These are phyloP conservation scores for Oegoconia quadripuncta DNA, from an alignment of 2,888 invertebrate genomes.

Conservation along the genomic window DNA sequence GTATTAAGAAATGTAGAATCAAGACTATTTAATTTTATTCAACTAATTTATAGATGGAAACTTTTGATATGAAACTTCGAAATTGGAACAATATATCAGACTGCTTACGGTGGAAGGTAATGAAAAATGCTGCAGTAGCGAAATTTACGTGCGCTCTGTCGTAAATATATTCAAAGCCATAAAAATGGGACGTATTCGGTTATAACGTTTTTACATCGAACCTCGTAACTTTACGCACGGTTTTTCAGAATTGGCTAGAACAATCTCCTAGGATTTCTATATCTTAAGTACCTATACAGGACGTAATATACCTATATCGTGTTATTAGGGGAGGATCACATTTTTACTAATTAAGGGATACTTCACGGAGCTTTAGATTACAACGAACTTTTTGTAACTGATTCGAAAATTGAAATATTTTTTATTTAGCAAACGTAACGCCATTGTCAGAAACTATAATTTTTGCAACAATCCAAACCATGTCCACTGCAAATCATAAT, in stretches of 20 bases:
- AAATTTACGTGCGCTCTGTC: slow-evolving; percentile 63
- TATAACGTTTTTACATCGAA: slow-evolving; percentile 60
- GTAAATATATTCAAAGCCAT: slow-evolving; percentile 66
- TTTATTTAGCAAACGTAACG: no score
- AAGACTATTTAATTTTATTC: not conserved
- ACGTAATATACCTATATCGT: no score
- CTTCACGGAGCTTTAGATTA: no score
- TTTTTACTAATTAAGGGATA: no score
- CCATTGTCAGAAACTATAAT: no score
- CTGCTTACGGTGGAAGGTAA: slow-evolving; percentile 29
- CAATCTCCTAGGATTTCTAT: not conserved
- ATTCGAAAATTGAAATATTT: no score
- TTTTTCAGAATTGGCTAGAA: slow-evolving; percentile 1
- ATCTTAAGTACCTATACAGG: no score
- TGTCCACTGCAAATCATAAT: not conserved
- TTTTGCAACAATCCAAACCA: not conserved
- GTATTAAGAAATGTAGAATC: no score
- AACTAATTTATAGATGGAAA: no score
- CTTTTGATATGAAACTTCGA: no score
- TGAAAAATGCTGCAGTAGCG: slow-evolving; percentile 50
- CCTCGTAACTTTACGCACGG: slow-evolving; percentile 40
- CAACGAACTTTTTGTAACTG: no score
- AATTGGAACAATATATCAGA: slow-evolving; percentile 1
- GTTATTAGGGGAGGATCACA: no score
- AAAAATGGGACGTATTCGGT: slow-evolving; percentile 64